phyloP scores from a whole-genome alignment of 1,140 invertebrate genomes.

The Leptoteleia sp. region DNA sequence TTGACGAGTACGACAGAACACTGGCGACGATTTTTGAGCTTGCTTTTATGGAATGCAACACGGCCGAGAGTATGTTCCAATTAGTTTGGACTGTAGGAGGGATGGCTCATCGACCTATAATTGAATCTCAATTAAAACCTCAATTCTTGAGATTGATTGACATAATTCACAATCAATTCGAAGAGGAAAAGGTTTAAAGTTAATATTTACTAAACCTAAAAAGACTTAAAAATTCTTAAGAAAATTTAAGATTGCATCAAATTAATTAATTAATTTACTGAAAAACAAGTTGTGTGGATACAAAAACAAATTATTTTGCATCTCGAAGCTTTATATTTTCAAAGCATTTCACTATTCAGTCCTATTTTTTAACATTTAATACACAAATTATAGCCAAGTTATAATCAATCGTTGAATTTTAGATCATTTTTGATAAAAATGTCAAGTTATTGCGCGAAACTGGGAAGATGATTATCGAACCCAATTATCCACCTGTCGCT shows the following conservation, averaged over 20 bases:
- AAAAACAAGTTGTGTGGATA: too few species aligned
- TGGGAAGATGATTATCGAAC: conserved; percentile 82
- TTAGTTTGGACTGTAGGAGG: conserved; percentile 88
- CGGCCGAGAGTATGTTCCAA: conserved; percentile 85
- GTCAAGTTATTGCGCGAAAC: conserved; percentile 77
- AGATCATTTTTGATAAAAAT: conserved; percentile 74
- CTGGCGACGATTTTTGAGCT: conserved; percentile 88
- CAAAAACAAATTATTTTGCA: too few species aligned
- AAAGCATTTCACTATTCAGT: too few species aligned
- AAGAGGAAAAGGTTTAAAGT: conserved; percentile 82
- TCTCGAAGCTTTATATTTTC: too few species aligned
- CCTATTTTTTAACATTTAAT: too few species aligned
- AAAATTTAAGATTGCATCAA: too few species aligned
- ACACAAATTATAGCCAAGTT: not conserved
- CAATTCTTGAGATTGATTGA: conserved; percentile 83
- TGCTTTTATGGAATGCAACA: conserved; percentile 89
- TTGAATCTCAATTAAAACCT: conserved; percentile 85
- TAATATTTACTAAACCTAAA: conserved; percentile 1
- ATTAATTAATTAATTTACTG: too few species aligned
- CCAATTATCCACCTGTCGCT: conserved; percentile 87
- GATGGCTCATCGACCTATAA: conserved; percentile 86
- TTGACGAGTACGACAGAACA: conserved; percentile 87
- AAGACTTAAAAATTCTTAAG: too few species aligned
- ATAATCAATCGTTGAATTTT: conserved; percentile 10
- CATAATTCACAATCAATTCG: conserved; percentile 85